A percentile compares a stretch with the other conserved stretches of the same genome.
Conservation (phyloP, 2,888 invertebrate genomes). For the Platypus cylindrus region DNA sequence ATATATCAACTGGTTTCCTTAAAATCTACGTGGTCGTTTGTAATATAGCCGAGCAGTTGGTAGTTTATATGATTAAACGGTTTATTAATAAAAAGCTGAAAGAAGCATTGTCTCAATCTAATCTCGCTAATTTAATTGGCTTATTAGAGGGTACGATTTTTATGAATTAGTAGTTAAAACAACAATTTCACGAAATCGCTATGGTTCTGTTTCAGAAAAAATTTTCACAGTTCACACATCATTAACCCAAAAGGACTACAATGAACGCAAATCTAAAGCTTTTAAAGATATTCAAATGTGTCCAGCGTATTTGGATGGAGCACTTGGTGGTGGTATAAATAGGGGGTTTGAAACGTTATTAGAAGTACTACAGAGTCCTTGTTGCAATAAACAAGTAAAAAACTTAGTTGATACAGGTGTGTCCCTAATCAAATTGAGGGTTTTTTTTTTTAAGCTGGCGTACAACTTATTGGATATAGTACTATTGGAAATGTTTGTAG, state of each 20-base stretch:
- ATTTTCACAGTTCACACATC: too few relatives aligned
- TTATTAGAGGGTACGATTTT: conserved; percentile 42
- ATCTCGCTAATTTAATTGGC: conserved; percentile 45
- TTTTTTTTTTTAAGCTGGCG: conserved; percentile 41
- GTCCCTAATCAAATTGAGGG: conserved; percentile 13
- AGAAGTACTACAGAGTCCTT: conserved; percentile 40
- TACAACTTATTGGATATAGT: conserved; percentile 70
- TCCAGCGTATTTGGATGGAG: conserved; percentile 28
- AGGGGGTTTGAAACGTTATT: conserved; percentile 37
- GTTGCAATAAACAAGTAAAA: conserved; percentile 45
- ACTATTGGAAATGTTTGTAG: conserved; percentile 61
- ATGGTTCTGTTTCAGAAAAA: too few relatives aligned
- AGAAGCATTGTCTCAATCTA: conserved; percentile 38
- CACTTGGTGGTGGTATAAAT: conserved; percentile 32
- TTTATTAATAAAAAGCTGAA: conserved; percentile 33
- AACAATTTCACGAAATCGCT: conserved; percentile 1
- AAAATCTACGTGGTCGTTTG: conserved; percentile 39
- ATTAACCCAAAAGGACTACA: conserved; percentile 28
- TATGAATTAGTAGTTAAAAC: too few relatives aligned
- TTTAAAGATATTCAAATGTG: conserved; percentile 32
- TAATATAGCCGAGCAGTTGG: conserved; percentile 32
- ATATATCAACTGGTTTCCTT: conserved; percentile 36
- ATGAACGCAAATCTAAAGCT: conserved; percentile 33
- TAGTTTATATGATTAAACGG: conserved; percentile 37
- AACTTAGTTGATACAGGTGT: not conserved